These are phyloP conservation scores for Nycticebus coucang DNA, from an alignment of 2,113 vertebrate species.

Conservation along the genomic window DNA sequence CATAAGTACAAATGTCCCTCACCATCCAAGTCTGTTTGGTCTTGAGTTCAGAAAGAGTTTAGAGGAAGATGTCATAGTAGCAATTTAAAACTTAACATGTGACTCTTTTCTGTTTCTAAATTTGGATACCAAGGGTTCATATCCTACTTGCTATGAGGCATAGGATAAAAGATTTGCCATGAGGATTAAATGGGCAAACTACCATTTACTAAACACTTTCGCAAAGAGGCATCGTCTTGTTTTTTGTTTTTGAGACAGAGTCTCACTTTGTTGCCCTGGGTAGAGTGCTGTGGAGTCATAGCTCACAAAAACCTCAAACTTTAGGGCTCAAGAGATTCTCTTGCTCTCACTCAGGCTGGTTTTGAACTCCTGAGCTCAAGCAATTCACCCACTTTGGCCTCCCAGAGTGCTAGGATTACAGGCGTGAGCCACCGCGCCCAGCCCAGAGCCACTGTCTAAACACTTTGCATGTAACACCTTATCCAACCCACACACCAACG, in stretches of 20 bases:
- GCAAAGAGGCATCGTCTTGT: too few relatives aligned
- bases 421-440: too few relatives aligned
- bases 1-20: not conserved
- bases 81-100: not conserved
- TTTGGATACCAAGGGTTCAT: not conserved
- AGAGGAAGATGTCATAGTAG: not conserved
- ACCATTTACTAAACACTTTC: not conserved
- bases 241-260: too few relatives aligned
- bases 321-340: too few relatives aligned
- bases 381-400: too few relatives aligned
- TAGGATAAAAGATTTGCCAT: not conserved
- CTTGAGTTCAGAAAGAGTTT: not conserved
- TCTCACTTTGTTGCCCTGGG: too few relatives aligned
- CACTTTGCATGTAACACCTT: not conserved
- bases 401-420: too few relatives aligned
- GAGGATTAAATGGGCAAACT: not conserved
- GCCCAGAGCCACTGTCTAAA: not conserved
- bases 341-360: too few relatives aligned
- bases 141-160: fast-evolving
- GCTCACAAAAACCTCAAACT: too few relatives aligned
- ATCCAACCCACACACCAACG: not conserved
- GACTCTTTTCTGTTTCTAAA: not conserved
- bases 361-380: too few relatives aligned
- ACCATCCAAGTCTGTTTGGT: not conserved
- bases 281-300: too few relatives aligned